These are phyloP conservation scores for Diachasmimorpha longicaudata DNA, from an alignment of 1,140 invertebrate genomes.

Conservation along the genomic window DNA sequence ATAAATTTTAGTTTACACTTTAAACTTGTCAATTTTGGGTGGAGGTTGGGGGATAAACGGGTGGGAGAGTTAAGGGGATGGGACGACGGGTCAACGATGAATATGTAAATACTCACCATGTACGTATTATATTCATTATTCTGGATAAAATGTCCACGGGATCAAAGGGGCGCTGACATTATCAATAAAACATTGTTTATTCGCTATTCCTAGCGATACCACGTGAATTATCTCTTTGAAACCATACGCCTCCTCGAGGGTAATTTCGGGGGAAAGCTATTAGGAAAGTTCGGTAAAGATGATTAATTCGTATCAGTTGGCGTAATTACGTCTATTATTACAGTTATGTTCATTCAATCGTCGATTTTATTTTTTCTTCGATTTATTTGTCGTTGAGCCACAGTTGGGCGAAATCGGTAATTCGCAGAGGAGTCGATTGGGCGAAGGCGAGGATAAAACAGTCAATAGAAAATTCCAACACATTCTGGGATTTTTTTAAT, in stretches of 20 bases:
- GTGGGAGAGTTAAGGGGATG: neutral
- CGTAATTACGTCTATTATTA: constrained; percentile 8
- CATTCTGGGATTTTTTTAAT: too few relatives aligned
- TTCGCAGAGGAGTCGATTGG: neutral
- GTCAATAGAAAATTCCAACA: too few relatives aligned
- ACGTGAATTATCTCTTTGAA: neutral
- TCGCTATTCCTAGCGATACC: neutral
- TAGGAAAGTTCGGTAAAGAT: constrained; percentile 1
- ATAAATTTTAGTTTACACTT: neutral
- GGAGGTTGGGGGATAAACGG: neutral
- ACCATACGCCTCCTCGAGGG: neutral
- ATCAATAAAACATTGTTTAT: neutral
- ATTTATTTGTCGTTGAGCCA: neutral
- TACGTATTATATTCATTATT: neutral
- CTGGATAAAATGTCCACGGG: neutral
- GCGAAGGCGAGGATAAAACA: too few relatives aligned
- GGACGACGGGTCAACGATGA: neutral
- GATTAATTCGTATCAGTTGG: constrained; percentile 23
- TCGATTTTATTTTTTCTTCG: neutral
- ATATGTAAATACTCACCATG: neutral
- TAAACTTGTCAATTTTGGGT: neutral
- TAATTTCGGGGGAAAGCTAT: neutral
- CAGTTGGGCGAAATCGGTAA: neutral
- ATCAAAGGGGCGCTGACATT: neutral
- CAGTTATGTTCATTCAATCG: neutral